Evolutionary conservation across 2,797 vertebrate genomes (phyloP).

Genomic region (Harpagifer antarcticus): DNA sequence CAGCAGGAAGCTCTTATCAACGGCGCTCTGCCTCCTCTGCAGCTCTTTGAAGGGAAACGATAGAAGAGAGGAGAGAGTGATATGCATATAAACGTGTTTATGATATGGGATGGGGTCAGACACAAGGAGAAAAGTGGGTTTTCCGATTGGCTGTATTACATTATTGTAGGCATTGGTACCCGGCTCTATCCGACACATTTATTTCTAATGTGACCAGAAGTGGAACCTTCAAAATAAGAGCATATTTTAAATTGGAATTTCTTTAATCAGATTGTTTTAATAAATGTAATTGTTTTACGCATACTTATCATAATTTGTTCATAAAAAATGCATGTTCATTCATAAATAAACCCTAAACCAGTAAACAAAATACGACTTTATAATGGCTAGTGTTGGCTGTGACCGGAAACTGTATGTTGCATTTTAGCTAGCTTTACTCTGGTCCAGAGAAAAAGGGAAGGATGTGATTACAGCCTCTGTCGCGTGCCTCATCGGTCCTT

Average conservation of each 20-base stretch:
- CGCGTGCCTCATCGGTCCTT: slow-evolving; percentile 41
- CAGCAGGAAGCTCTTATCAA: neutral
- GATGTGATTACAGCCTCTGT: slow-evolving; percentile 61
- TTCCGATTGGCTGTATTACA: slow-evolving; percentile 57
- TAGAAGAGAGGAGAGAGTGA: neutral
- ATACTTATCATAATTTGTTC: fast-evolving
- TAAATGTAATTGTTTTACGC: fast-evolving
- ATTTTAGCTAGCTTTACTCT: slow-evolving; percentile 16
- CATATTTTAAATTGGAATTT: fast-evolving
- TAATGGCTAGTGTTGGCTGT: fast-evolving
- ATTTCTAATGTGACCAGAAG: neutral
- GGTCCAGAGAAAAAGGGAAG: slow-evolving; percentile 61
- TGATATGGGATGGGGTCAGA: neutral
- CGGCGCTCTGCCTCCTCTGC: neutral
- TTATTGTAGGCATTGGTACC: slow-evolving; percentile 39
- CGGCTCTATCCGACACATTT: neutral
- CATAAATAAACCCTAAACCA: fast-evolving
- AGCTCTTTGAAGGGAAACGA: neutral
- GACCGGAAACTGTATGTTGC: neutral
- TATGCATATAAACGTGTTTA: neutral
- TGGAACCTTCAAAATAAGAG: slow-evolving; percentile 43
- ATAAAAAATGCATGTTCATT: fast-evolving
- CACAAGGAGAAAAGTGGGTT: slow-evolving; percentile 8
- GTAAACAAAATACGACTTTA: fast-evolving
- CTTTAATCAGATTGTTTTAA: fast-evolving